Conservation (phyloP, 2,888 invertebrate genomes). For the Colletes collaris region DNA sequence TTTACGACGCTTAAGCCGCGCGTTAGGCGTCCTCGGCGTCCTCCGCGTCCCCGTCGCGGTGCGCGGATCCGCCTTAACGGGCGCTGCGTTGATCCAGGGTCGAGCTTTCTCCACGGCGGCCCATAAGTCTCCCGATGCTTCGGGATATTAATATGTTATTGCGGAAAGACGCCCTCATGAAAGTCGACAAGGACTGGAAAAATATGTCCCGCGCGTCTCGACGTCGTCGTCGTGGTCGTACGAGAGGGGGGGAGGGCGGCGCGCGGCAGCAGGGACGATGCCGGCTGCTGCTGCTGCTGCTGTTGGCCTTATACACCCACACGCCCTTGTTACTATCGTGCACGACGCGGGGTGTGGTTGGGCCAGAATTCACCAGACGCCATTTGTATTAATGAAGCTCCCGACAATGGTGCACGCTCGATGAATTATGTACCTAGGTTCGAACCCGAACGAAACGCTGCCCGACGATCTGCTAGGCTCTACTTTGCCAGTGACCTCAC, state of each 20-base stretch:
- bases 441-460: slow-evolving; percentile 78
- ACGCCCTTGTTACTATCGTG: slow-evolving; percentile 64
- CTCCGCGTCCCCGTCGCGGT: slow-evolving; percentile 25
- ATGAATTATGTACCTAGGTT: slow-evolving; percentile 83
- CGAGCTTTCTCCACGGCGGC: slow-evolving; percentile 70
- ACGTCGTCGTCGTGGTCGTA: slow-evolving; percentile 26
- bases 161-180: slow-evolving; percentile 82
- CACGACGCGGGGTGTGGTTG: slow-evolving; percentile 62
- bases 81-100: slow-evolving; percentile 74
- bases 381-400: slow-evolving; percentile 83
- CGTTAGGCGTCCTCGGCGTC: slow-evolving; percentile 31
- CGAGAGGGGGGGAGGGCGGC: slow-evolving; percentile 15
- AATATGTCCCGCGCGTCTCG: slow-evolving; percentile 79
- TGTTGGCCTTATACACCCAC: slow-evolving; percentile 39
- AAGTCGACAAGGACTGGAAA: slow-evolving; percentile 82
- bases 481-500: slow-evolving; percentile 65
- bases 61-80: slow-evolving; percentile 71
- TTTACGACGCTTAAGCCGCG: slow-evolving; percentile 77
- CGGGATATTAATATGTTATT: slow-evolving; percentile 83
- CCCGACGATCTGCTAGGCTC: slow-evolving; percentile 63
- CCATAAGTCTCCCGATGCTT: slow-evolving; percentile 76
- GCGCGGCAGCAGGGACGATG: slow-evolving; percentile 41
- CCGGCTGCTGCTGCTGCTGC: slow-evolving; percentile 34
- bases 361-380: slow-evolving; percentile 82
- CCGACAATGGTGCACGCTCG: slow-evolving; percentile 82